phyloP scores from a whole-genome alignment of 2,113 vertebrate species.

The Callocephalon fimbriatum region DNA sequence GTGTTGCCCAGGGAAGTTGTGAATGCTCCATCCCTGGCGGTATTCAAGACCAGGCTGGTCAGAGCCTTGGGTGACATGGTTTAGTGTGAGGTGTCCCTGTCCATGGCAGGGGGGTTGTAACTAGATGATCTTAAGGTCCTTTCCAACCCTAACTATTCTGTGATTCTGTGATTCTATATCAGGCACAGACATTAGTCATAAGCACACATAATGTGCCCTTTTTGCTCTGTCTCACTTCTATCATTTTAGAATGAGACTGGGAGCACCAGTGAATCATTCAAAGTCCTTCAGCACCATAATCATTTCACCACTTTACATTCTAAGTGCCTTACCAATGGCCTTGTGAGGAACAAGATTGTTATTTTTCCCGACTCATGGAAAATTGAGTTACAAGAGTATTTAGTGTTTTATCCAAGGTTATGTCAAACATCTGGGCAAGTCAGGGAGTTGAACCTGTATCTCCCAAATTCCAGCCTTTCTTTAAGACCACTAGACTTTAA shows the following conservation, averaged over 20 bases:
- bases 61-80: too few species aligned
- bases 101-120: too few species aligned
- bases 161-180: too few species aligned
- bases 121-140: too few species aligned
- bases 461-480: not conserved
- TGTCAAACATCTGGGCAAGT: not conserved
- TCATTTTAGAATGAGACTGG: not conserved
- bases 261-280: not conserved
- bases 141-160: too few species aligned
- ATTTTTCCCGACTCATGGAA: not conserved
- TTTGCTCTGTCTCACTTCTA: not conserved
- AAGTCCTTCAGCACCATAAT: not conserved
- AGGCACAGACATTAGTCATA: not conserved
- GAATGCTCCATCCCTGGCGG: too few species aligned
- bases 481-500: not conserved
- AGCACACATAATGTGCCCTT: not conserved
- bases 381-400: not conserved
- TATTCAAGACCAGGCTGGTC: too few species aligned
- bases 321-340: not conserved
- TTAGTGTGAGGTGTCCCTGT: too few species aligned
- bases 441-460: not conserved
- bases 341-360: not conserved
- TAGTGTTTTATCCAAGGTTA: not conserved
- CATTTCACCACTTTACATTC: not conserved
- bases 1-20: too few species aligned